Evolutionary conservation across 2,113 vertebrate species (phyloP).

Genomic region (Prunella fulvescens): DNA sequence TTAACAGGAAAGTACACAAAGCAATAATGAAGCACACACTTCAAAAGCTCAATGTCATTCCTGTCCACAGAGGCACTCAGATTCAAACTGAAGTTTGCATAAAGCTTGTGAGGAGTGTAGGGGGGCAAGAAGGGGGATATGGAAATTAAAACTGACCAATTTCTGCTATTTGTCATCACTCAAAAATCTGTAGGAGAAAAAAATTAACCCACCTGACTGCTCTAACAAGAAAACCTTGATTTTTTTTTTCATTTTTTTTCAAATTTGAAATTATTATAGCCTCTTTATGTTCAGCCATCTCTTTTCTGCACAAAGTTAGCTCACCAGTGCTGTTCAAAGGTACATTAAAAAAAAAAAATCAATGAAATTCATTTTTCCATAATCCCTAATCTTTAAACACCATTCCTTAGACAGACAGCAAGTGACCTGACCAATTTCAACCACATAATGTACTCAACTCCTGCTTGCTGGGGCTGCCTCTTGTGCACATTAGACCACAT

Average conservation of each 20-base stretch:
- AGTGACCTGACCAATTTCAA: neutral
- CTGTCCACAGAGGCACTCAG: neutral
- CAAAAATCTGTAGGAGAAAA: neutral
- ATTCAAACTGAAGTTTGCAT: neutral
- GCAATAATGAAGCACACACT: neutral
- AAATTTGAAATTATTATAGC: neutral
- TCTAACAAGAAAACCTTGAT: neutral
- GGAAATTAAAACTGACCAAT: neutral
- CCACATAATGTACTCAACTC: neutral
- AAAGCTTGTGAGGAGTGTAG: neutral
- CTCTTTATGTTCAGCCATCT: neutral
- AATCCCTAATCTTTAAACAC: neutral
- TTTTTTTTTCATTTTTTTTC: neutral
- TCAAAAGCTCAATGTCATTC: neutral
- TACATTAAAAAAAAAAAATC: neutral
- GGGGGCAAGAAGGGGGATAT: neutral
- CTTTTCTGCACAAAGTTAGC: neutral
- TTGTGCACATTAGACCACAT: neutral
- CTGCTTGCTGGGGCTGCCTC: neutral
- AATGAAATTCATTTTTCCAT: neutral
- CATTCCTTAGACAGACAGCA: neutral
- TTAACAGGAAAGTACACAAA: conserved; percentile 16
- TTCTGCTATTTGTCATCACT: neutral
- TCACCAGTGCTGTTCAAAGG: neutral
- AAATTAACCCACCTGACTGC: neutral